Evolutionary conservation across 1,140 invertebrate species (phyloP).

Genomic region (Calycopis cecrops): DNA sequence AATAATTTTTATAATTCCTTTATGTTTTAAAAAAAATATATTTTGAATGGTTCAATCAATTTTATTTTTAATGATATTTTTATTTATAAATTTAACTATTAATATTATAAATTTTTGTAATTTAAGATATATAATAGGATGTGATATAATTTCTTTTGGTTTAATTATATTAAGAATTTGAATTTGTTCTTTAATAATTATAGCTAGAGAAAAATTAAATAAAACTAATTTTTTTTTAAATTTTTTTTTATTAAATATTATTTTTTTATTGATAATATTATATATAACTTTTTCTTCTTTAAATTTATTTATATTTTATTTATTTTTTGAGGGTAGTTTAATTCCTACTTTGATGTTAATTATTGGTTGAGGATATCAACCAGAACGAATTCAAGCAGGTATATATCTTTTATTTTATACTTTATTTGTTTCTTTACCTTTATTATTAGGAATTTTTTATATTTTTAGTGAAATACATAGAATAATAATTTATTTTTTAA

Average conservation of each 20-base stretch:
- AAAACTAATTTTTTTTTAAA: constrained; percentile 61
- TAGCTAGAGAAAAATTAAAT: constrained; percentile 68
- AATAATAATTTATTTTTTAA: constrained; percentile 69
- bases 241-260: constrained; percentile 73
- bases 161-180: constrained; percentile 74
- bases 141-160: constrained; percentile 71
- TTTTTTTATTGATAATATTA: constrained; percentile 76
- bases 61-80: constrained; percentile 77
- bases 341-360: constrained; percentile 79
- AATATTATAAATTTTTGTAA: constrained; percentile 77
- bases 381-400: constrained; percentile 76
- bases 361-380: constrained; percentile 79
- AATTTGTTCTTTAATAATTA: constrained; percentile 74
- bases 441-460: constrained; percentile 76
- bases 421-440: constrained; percentile 76
- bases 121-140: constrained; percentile 64
- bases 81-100: constrained; percentile 75
- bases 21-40: constrained; percentile 71
- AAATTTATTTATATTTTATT: constrained; percentile 80
- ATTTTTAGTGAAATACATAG: constrained; percentile 54
- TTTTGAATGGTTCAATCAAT: constrained; percentile 74
- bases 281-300: constrained; percentile 73
- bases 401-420: constrained; percentile 80
- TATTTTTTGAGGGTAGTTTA: constrained; percentile 80
- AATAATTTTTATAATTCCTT: constrained; percentile 43